Percentiles rank a stretch among this genome's conserved stretches.
Conservation (phyloP, 2,888 invertebrate species). For the Allygus modestus region DNA sequence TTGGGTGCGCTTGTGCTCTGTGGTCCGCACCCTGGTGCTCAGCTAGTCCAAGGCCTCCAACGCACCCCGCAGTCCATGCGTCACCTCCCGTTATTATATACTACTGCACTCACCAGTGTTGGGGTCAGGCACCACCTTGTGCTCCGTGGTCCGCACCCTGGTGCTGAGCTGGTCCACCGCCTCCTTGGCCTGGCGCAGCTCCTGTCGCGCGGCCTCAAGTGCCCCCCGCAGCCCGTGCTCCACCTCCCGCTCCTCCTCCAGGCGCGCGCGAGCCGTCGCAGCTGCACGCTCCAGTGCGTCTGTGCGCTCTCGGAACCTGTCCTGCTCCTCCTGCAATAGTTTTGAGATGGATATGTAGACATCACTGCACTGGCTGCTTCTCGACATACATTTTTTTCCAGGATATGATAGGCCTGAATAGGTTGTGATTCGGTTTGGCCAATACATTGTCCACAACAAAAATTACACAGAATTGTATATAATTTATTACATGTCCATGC, state of each 20-base stretch:
- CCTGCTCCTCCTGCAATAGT: conserved; percentile 88
- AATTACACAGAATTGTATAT: too few relatives aligned
- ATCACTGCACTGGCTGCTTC: too few relatives aligned
- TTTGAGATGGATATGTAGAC: too few relatives aligned
- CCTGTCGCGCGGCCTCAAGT: conserved; percentile 79
- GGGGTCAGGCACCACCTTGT: conserved; percentile 63
- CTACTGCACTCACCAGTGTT: conserved; percentile 53
- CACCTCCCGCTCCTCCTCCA: conserved; percentile 84
- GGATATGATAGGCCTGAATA: too few relatives aligned
- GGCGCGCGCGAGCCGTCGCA: conserved; percentile 81
- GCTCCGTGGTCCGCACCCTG: conserved; percentile 59
- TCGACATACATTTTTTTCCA: too few relatives aligned
- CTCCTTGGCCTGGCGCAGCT: conserved; percentile 76
- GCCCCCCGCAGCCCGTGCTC: conserved; percentile 81
- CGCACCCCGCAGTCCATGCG: conserved; percentile 79
- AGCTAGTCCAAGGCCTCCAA: conserved; percentile 66
- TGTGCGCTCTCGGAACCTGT: conserved; percentile 85
- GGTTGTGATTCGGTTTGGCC: too few relatives aligned
- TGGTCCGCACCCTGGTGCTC: conserved; percentile 59
- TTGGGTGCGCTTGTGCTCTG: conserved; percentile 60
- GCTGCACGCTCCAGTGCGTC: conserved; percentile 84
- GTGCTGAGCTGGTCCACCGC: conserved; percentile 64
- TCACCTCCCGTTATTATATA: too few relatives aligned
- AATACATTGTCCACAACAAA: too few relatives aligned
- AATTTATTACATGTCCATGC: too few relatives aligned